These are phyloP conservation scores for Nomada hirtipes DNA, from an alignment of 2,888 invertebrate species.

Conservation along the genomic window DNA sequence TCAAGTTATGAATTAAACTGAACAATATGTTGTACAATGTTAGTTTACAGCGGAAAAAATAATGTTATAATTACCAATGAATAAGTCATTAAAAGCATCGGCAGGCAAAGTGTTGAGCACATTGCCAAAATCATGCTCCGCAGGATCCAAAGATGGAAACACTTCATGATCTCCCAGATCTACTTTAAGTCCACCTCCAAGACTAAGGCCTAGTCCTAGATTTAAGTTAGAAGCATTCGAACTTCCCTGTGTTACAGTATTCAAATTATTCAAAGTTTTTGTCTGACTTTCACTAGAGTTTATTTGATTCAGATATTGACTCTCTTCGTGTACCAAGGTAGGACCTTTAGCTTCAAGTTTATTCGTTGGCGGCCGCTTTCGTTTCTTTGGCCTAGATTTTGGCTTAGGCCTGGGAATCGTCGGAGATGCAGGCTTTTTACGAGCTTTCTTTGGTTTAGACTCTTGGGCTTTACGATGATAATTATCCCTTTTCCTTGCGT, in stretches of 20 bases:
- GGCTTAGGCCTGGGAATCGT: constrained; percentile 85
- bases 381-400: constrained; percentile 82
- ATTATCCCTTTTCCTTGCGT: constrained; percentile 93
- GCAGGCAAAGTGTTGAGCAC: constrained; percentile 92
- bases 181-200: constrained; percentile 79
- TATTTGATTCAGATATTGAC: constrained; percentile 73
- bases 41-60: not conserved
- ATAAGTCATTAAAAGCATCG: constrained; percentile 93
- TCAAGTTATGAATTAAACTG: not conserved
- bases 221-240: constrained; percentile 77
- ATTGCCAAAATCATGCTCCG: constrained; percentile 91
- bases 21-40: not conserved
- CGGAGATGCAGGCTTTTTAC: constrained; percentile 86
- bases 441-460: constrained; percentile 90
- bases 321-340: constrained; percentile 68
- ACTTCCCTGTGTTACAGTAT: constrained; percentile 73
- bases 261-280: constrained; percentile 82
- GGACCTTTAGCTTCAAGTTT: constrained; percentile 73
- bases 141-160: constrained; percentile 84
- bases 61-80: constrained; percentile 86
- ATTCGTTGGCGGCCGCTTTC: constrained; percentile 78
- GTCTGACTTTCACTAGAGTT: constrained; percentile 75
- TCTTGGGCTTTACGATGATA: constrained; percentile 92
- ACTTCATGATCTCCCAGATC: constrained; percentile 83
- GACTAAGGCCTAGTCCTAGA: constrained; percentile 79